Base-by-base conservation (phyloP, 2,797 vertebrate species). In the Mycteria americana region DNA sequence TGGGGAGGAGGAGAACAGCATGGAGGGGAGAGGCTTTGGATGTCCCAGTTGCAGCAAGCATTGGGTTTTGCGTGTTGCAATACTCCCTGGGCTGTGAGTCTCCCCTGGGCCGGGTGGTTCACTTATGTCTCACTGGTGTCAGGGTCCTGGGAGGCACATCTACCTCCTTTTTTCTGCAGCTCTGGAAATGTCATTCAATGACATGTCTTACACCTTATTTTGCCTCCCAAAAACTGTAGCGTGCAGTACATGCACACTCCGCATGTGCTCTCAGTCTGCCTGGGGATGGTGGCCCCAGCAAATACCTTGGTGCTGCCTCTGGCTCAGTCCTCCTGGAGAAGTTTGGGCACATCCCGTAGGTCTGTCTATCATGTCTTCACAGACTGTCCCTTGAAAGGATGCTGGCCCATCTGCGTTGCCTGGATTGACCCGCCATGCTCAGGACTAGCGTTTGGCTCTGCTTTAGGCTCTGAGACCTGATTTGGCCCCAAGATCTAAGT, bases 371-470 rank as follows among this genome's bases (percentile, higher is more conserved):
- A 2, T 23, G 30, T 35, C 28, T 48, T 56, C 72, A 46, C 63
- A 80, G 21, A 17, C 17, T 56, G 46, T 22, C 31, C 59, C 70
- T 46, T 0, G 0, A 65, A 63, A 65, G 19, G 35, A 48, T n/a
- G 5, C 43, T 2, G 6, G 19, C 18, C 57, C 80, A 88, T 0
- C 11, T 74, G 4, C 0, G 0, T 59, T 64, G 31, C 35, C 51
- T 84, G 62, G 41, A 12, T 22, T 75, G 43, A 60, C n/a, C 22
- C 0, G 0, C 0, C 1, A 19, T 70, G 51, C 59, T 82, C 59
- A 69, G 67, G 57, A 43, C 24, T 46, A 10, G 35, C 0, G 0
- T 48, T 27, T 33, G 37, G 13, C 37, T 92, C 63, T 83, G 59
- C 59, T 92, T 75, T 41, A 62, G 62, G n/a, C 51, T 43, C 62